Base-by-base conservation (phyloP, 2,888 invertebrate genomes). In the Arctia plantaginis region DNA sequence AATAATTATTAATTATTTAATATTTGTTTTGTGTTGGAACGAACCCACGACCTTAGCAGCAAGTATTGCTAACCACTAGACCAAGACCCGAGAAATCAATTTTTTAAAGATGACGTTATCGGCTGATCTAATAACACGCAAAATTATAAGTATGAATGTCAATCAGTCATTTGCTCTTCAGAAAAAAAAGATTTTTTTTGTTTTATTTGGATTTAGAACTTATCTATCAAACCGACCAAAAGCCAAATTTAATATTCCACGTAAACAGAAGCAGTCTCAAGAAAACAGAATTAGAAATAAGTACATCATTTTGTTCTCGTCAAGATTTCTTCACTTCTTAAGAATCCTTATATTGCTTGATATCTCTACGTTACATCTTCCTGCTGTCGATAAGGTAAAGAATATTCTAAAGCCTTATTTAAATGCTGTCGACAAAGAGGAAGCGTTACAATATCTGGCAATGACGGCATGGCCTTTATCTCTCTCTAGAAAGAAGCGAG, bases 401-500 rank as follows among this genome's bases (percentile, higher is more conserved):
- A 65, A 71, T 69, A 55, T 69, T 59, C 39, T 33, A 64, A 74
- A 71, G 62, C 27, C 71, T 73, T 77, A 77, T 77, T 80, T 72
- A 75, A 71, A 77, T 77, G 69, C 72, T 47, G 71, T 55, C n/a
- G 30, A 59, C 69, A 74, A 72, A 74, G 51, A 77, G 81, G 78
- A 78, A 77, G 76, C 71, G 47, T 73, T 68, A 77, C 69, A 75
- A 73, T 75, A 67, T 73, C 74, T 77, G 73, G 66, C 75, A 74
- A 77, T 78, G 78, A 77, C 73, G 66, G 64, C 66, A 66, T 44
- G 76, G 59, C 76, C 78, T 77, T 80, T 71, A 76, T 77, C 72
- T 75, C 65, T 55, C 62, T 72, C 64, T 62, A 55, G 71, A 73
- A 77, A 71, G 74, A 64, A 66, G 39, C 66, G 35, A 80, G 78